Conservation (phyloP, 2,113 vertebrate species). For the Muntiacus muntjak region DNA sequence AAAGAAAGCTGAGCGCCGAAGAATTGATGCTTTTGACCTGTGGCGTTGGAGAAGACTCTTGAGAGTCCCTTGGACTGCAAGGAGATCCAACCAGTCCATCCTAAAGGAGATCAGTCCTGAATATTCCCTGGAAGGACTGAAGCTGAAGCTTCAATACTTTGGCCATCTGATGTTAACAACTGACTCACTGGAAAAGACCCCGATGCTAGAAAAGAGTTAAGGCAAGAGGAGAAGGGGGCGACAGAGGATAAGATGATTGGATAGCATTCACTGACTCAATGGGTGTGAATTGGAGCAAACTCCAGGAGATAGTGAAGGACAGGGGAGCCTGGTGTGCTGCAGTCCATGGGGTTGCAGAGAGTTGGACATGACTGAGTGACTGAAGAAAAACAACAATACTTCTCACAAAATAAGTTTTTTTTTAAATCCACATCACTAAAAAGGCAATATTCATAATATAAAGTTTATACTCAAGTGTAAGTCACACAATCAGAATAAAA, state of each 20-base stretch:
- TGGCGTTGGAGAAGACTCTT: not conserved
- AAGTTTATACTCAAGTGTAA: not conserved
- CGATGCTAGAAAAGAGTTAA: not conserved
- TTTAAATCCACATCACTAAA: not conserved
- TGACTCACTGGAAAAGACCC: not conserved
- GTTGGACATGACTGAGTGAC: not conserved
- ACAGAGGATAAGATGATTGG: not conserved
- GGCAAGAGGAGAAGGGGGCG: not conserved
- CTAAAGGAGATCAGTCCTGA: not conserved
- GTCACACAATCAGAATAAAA: not conserved
- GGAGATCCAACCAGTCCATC: not conserved
- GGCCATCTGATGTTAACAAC: not conserved
- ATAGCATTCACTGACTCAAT: not conserved
- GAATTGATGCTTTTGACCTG: not conserved
- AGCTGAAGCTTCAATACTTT: not conserved
- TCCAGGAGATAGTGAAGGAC: not conserved
- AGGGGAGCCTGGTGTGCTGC: not conserved
- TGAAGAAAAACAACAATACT: not conserved
- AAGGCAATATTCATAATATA: not conserved
- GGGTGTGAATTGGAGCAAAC: not conserved
- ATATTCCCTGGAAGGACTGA: not conserved
- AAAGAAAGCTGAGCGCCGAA: not conserved
- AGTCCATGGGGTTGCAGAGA: not conserved
- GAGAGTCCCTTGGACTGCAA: not conserved
- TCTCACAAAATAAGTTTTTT: not conserved